Conservation (phyloP, 2,113 vertebrate species). For the Sturnus vulgaris region DNA sequence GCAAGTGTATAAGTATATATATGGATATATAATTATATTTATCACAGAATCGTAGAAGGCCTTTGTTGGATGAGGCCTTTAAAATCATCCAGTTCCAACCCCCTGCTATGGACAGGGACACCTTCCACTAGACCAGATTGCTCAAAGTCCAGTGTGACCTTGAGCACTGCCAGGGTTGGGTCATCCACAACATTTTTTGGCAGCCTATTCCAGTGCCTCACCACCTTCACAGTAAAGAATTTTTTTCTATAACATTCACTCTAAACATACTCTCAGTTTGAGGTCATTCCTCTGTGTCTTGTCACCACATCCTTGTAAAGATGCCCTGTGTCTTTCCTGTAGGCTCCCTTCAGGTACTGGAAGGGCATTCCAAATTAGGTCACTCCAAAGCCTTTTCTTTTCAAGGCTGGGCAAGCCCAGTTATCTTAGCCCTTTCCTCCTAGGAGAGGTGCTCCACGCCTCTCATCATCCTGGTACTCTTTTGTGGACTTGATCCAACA, state of each 20-base stretch:
- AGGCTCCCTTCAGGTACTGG: background rate
- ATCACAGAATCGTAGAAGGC: background rate
- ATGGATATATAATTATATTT: background rate
- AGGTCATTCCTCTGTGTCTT: background rate
- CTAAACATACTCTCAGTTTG: background rate
- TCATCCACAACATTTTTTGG: fast-evolving
- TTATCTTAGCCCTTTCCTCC: background rate
- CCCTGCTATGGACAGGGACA: background rate
- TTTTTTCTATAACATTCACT: background rate
- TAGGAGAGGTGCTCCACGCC: background rate
- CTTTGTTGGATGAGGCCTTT: background rate
- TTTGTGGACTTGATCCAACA: too few relatives aligned
- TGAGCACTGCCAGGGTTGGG: background rate
- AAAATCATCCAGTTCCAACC: background rate
- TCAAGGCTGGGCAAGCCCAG: background rate
- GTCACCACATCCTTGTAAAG: background rate
- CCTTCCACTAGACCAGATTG: background rate
- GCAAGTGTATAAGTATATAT: too few relatives aligned
- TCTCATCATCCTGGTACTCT: background rate
- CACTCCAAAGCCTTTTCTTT: background rate
- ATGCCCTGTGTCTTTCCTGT: background rate
- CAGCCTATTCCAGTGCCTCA: background rate
- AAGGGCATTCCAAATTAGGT: background rate
- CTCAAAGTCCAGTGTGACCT: background rate
- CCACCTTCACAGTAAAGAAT: background rate